phyloP scores from a whole-genome alignment of 2,797 vertebrate genomes.

The Mycteria americana region DNA sequence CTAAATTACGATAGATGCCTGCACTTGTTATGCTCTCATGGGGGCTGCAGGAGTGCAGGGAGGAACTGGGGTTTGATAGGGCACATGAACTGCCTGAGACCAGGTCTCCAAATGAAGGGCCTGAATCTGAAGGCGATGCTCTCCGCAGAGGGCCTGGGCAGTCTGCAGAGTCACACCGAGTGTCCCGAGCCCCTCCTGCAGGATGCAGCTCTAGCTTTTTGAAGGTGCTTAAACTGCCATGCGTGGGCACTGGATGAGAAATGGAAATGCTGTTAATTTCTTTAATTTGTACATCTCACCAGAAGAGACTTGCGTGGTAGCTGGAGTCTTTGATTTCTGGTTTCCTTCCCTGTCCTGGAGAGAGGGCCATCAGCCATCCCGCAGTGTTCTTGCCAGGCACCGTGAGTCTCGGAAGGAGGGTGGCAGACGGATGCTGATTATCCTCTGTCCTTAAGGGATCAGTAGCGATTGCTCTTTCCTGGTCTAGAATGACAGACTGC shows the following conservation, averaged over 20 bases:
- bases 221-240: neutral
- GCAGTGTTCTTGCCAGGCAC: neutral
- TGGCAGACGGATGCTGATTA: accelerated
- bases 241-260: neutral
- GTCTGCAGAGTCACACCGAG: accelerated
- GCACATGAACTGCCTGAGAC: neutral
- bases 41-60: neutral
- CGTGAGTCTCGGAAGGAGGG: accelerated
- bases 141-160: accelerated
- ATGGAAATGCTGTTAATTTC: neutral
- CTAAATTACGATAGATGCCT: neutral
- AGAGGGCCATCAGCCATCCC: neutral
- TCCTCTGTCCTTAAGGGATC: neutral
- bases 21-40: neutral
- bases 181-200: neutral
- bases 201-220: neutral
- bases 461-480: neutral
- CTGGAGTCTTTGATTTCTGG: neutral
- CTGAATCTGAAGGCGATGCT: neutral
- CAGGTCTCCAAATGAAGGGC: neutral
- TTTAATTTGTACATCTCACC: neutral
- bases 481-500: neutral
- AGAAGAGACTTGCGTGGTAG: neutral
- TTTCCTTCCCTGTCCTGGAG: neutral
- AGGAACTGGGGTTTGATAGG: neutral